Conservation (phyloP, 2,888 invertebrate species). For the Hecatera dysodea region DNA sequence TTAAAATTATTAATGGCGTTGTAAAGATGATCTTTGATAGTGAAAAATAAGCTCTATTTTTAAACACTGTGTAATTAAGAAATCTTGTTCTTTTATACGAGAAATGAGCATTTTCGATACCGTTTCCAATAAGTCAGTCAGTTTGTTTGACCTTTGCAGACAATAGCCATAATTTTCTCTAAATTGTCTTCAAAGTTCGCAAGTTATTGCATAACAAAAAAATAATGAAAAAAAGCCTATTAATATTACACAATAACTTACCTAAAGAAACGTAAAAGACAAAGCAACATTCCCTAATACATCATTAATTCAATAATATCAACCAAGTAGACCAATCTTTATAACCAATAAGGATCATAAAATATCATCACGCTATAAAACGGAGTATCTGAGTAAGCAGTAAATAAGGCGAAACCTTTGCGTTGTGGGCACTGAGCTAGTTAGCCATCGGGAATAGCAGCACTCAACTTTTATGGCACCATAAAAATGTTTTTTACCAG, state of each 20-base stretch:
- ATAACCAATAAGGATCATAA: conserved; percentile 59
- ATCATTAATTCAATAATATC: conserved; percentile 56
- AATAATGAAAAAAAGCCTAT: not conserved
- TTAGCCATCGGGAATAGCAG: conserved; percentile 58
- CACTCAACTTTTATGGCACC: conserved; percentile 62
- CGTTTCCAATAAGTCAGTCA: not conserved
- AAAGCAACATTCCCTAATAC: conserved; percentile 31
- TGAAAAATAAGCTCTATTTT: conserved; percentile 42
- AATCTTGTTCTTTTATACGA: not conserved
- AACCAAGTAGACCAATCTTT: conserved; percentile 60
- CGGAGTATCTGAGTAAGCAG: conserved; percentile 62
- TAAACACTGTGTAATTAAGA: conserved; percentile 19
- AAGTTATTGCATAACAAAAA: conserved; percentile 8
- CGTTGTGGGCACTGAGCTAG: conserved; percentile 55
- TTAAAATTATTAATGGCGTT: conserved; percentile 63
- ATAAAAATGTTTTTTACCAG: conserved; percentile 67
- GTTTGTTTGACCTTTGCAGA: not conserved
- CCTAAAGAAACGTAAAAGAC: conserved; percentile 21
- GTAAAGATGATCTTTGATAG: conserved; percentile 59
- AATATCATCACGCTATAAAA: conserved; percentile 68
- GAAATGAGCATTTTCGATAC: not conserved
- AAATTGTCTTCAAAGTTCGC: not conserved
- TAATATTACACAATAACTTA: not conserved
- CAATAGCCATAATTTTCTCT: too few species aligned
- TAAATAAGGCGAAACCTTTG: conserved; percentile 63